Conservation (phyloP, 2,797 vertebrate species). For the Hyperoplus lanceolatus region DNA sequence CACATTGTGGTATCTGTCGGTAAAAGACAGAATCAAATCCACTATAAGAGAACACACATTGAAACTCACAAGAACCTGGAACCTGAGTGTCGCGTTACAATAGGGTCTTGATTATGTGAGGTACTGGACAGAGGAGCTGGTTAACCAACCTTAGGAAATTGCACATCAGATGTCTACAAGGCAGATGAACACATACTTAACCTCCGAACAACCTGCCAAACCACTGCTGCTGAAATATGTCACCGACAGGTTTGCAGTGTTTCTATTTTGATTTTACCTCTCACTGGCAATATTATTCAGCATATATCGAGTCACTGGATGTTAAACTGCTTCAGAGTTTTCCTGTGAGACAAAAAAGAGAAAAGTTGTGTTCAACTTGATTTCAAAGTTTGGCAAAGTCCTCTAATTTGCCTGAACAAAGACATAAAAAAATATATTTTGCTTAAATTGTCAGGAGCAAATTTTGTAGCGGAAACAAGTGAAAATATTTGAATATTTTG, state of each 20-base stretch:
- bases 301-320: not conserved
- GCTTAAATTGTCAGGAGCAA: not conserved
- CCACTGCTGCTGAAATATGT: not conserved
- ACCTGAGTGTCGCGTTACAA: conserved; percentile 1
- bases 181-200: not conserved
- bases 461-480: not conserved
- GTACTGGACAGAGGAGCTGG: conserved; percentile 29
- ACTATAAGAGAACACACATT: not conserved
- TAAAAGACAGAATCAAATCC: not conserved
- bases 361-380: not conserved
- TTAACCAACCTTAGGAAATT: conserved; percentile 29
- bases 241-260: not conserved
- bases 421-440: not conserved
- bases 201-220: conserved; percentile 37
- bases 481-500: not conserved
- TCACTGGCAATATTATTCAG: not conserved
- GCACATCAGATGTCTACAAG: conserved; percentile 20
- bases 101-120: conserved; percentile 21
- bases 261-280: not conserved
- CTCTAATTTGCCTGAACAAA: not conserved
- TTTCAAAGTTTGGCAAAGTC: not conserved
- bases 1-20: not conserved
- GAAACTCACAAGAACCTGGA: not conserved
- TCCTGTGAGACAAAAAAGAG: not conserved
- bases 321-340: not conserved